phyloP scores from a whole-genome alignment of 2,888 invertebrate species.

The Diadegma fenestrale region DNA sequence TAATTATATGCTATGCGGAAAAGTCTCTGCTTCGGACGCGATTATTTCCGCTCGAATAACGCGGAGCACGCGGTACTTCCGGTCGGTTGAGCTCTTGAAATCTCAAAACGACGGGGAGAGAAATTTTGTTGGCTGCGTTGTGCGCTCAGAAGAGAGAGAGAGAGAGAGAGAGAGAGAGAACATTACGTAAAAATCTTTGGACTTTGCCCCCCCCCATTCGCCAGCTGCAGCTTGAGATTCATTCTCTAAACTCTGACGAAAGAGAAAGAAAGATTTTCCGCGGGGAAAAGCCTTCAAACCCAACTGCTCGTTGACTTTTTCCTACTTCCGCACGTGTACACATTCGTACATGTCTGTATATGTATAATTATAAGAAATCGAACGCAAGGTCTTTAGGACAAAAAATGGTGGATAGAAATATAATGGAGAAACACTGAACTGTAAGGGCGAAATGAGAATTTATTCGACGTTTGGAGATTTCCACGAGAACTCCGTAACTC shows the following conservation, averaged over 20 bases:
- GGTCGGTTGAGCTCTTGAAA: constrained; percentile 53
- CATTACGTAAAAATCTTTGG: constrained; percentile 43
- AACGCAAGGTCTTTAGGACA: constrained; percentile 20
- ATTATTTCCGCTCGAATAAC: constrained; percentile 61
- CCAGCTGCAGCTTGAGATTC: constrained; percentile 61
- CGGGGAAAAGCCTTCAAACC: constrained; percentile 46
- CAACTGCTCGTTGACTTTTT: constrained; percentile 35
- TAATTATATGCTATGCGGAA: constrained; percentile 53
- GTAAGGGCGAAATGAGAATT: constrained; percentile 62
- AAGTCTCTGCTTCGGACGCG: constrained; percentile 67
- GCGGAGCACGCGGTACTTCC: constrained; percentile 53
- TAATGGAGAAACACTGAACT: constrained; percentile 66
- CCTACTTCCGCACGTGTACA: background rate
- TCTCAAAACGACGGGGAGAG: constrained; percentile 22
- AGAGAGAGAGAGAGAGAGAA: constrained; percentile 19
- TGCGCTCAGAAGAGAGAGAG: constrained; percentile 1
- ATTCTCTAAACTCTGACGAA: constrained; percentile 58
- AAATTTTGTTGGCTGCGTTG: constrained; percentile 45
- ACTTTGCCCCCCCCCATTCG: constrained; percentile 21
- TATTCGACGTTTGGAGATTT: constrained; percentile 62
- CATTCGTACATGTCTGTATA: background rate
- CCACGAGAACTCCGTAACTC: constrained; percentile 5
- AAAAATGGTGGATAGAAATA: constrained; percentile 46
- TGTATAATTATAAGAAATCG: constrained; percentile 15
- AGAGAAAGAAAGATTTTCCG: constrained; percentile 2